phyloP scores from a whole-genome alignment of 2,113 vertebrate species.

The Sardina pilchardus region DNA sequence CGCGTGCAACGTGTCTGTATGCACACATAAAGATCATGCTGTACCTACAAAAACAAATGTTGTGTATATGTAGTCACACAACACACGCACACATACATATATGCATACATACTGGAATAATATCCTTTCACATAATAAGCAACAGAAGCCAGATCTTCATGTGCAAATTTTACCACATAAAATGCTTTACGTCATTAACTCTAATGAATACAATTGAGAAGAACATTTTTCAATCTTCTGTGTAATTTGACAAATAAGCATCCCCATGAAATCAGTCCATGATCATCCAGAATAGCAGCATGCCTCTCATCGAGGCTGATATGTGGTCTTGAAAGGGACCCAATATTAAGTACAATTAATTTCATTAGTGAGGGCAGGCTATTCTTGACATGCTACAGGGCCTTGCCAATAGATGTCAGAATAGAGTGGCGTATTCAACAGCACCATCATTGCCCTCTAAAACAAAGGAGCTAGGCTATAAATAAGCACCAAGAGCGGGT shows the following conservation, averaged over 20 bases:
- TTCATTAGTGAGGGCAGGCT: conserved; percentile 15
- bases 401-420: conserved; percentile 34
- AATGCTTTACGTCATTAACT: neutral
- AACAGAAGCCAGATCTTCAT: neutral
- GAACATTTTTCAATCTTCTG: neutral
- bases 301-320: neutral
- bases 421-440: conserved; percentile 34
- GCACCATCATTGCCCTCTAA: neutral
- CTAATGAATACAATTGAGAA: neutral
- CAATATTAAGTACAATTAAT: neutral
- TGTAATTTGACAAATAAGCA: neutral
- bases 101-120: neutral
- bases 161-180: neutral
- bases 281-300: neutral
- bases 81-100: neutral
- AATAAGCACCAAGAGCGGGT: neutral
- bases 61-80: neutral
- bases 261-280: neutral
- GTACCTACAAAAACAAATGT: neutral
- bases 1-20: neutral
- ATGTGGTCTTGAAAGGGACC: neutral
- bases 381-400: conserved; percentile 25
- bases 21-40: neutral
- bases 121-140: neutral
- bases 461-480: neutral